Base-by-base conservation (phyloP, 2,888 invertebrate species). In the Aphidoletes aphidimyza region DNA sequence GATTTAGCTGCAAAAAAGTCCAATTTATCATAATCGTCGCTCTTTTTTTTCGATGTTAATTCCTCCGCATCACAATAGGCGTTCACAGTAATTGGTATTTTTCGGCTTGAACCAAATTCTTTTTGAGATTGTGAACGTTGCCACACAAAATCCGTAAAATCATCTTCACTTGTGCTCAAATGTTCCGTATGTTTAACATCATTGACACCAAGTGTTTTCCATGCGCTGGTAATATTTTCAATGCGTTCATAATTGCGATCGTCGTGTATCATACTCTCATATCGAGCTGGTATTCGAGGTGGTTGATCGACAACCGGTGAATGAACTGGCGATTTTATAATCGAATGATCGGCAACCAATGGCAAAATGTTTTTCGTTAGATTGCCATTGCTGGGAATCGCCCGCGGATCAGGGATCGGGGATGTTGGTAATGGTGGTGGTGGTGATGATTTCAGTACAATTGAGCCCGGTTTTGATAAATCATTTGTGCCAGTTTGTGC, bases 1-100 rank as follows among this genome's bases (percentile, higher is more conserved):
- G 93, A 93, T 85, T 94, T 93, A 0, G 95, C 94, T 17, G 95
- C 95, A 88, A 96, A 94, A 88, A 95, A 95, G 88, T 96, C 94
- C 85, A 96, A 89, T 86, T 94, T 94, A 89, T 96, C 96, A 89
- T 96, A 96, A 88, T 93, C 93, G 14, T 36, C 37, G 30, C 36
- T 19, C 19, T 34, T 34, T 9, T 84, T 84, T 11, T 37, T 36
- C 45, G 19, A 39, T 22, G 42, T 30, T 6, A 78, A 42, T 14
- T 22, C 19, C 19, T 84, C 78, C 9, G 42, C 36, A 42, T 42
- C 45, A 83, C 30, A 30, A 39, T 83, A 83, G 14, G 42, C 45
- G 45, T 8, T 45, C 37, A 39, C 26, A 6, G 42, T 45, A 1
- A 69, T 17, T n/a, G 42, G 42, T n/a, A 84, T 30, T 45, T 39